Percentiles rank a stretch among this genome's conserved stretches.
phyloP scores from a whole-genome alignment of 64 coral and sea anemone species.

The Montipora foliosa region DNA sequence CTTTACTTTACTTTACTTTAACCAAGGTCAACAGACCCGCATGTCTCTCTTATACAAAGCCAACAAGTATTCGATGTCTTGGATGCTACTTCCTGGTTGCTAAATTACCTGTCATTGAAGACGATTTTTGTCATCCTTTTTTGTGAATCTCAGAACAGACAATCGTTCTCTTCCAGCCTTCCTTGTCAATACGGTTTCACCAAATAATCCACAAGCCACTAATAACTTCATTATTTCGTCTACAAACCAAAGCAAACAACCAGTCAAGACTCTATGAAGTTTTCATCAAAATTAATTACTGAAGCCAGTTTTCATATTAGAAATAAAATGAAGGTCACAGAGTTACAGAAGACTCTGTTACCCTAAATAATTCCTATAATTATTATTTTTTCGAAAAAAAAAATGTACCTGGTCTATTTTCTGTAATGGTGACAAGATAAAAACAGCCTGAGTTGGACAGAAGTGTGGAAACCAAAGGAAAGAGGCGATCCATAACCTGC shows the following conservation, averaged over 20 bases:
- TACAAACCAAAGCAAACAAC: neutral
- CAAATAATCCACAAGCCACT: neutral
- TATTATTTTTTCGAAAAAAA: too few species aligned
- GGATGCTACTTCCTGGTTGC: neutral
- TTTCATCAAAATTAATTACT: neutral
- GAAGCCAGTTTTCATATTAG: too few species aligned
- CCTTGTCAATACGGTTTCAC: conserved; percentile 22
- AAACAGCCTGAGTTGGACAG: conserved; percentile 88
- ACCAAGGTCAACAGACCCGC: too few species aligned
- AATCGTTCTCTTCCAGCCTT: conserved; percentile 57
- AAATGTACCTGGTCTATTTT: conserved; percentile 93
- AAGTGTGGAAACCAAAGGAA: conserved; percentile 75
- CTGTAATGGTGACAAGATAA: conserved; percentile 85
- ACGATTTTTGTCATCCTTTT: neutral
- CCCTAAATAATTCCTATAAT: too few species aligned
- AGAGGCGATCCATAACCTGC: conserved; percentile 92
- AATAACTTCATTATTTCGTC: conserved; percentile 8
- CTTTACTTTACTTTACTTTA: too few species aligned
- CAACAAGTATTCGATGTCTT: too few species aligned
- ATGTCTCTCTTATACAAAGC: too few species aligned
- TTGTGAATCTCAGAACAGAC: conserved; percentile 53
- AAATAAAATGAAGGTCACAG: too few species aligned
- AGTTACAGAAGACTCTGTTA: too few species aligned
- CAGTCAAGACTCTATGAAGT: neutral
- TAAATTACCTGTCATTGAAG: neutral